Base-by-base conservation (phyloP, 2,113 vertebrate species). In the Dendropsophus ebraccatus region DNA sequence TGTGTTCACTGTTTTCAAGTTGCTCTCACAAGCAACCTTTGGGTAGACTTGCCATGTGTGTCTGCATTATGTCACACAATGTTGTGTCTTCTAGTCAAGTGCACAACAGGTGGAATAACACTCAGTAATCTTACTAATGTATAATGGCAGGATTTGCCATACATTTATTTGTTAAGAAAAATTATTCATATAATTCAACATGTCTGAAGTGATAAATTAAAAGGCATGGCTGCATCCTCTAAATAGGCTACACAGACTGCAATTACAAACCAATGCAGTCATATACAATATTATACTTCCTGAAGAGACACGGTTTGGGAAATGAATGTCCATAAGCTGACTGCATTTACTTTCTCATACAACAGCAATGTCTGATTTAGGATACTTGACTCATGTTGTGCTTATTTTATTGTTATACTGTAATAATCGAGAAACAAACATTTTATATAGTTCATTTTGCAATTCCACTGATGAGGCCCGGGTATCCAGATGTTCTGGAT, bases 71-170 rank as follows among this genome's bases (percentile, higher is more conserved):
- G 70, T 45, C 70, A 45, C 35, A 23, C 49, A 54, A 30, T 83
- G 32, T 49, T 69, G 67, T 54, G 30, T 73, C 56, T n/a, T 73
- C 23, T 7, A 56, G 58, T 73, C 81, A 73, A 67, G 45, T 83
- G 81, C 30, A 72, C 54, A 73, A 72, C 69, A 83, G 81, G 70
- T 75, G 70, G 25, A 45, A 74, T 5, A 74, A 12, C 28, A 30
- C 47, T 25, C 32, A 49, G 50, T 74, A 58, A 41, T 72, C 67
- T 45, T 25, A 73, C 25, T 5, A 49, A 10, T 25, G 32, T 7
- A 25, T 41, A 37, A 41, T 60, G 35, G 10, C 50, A 8, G 4
- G 16, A 19, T 23, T 25, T 58, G 12, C 23, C 5, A 58, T 62
- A 17, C 13, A 58, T n/a, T 3, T 25, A 17, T 60, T 62, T n/a